phyloP scores from a whole-genome alignment of 2,113 vertebrate species.

The Aptenodytes forsteri region DNA sequence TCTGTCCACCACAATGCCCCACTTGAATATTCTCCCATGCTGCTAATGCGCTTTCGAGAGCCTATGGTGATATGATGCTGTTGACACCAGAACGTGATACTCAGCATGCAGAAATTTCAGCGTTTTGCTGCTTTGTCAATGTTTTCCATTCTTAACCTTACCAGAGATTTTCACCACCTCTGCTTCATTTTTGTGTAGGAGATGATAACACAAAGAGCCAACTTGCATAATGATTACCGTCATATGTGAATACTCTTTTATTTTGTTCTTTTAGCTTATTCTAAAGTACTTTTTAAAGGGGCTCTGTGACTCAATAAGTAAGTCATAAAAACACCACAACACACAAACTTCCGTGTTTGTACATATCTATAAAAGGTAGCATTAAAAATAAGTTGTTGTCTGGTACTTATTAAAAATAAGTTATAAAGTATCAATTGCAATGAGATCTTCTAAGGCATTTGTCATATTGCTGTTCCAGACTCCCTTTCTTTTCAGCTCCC shows the following conservation, averaged over 20 bases:
- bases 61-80: background rate
- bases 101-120: background rate
- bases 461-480: background rate
- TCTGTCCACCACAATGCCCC: background rate
- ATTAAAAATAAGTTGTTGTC: background rate
- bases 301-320: background rate
- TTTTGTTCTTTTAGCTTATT: background rate
- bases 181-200: constrained; percentile 4
- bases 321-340: background rate
- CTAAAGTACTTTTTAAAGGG: background rate
- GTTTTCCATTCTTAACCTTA: background rate
- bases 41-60: background rate
- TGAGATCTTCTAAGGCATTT: background rate
- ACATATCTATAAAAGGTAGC: background rate
- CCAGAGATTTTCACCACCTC: constrained; percentile 28
- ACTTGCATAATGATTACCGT: background rate
- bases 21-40: background rate
- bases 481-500: background rate
- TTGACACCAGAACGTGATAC: background rate
- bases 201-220: background rate
- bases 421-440: background rate
- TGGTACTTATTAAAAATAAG: background rate
- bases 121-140: background rate
- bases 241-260: background rate
- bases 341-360: background rate